Evolutionary conservation across 2,888 invertebrate genomes (phyloP).

Genomic region (Falcaria lacertinaria): DNA sequence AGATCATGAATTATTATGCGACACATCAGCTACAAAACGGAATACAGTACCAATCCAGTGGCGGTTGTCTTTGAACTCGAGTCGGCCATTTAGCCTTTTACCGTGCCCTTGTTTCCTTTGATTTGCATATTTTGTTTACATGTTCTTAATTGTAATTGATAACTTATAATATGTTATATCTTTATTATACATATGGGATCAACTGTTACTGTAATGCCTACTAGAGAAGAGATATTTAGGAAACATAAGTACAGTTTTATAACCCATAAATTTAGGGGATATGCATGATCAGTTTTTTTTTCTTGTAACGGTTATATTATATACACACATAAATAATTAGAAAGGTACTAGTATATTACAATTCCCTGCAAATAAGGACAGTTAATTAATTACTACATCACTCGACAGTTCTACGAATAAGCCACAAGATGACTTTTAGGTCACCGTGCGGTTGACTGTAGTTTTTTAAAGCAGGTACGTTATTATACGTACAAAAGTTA

Average conservation of each 20-base stretch:
- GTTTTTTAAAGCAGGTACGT: not conserved
- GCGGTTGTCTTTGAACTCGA: constrained; percentile 46
- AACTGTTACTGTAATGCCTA: too few relatives aligned
- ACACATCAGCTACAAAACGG: constrained; percentile 63
- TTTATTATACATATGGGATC: too few relatives aligned
- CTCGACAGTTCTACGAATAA: not conserved
- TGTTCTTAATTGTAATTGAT: too few relatives aligned
- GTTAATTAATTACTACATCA: not conserved
- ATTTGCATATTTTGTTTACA: too few relatives aligned
- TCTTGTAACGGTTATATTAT: too few relatives aligned
- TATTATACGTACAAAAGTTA: not conserved
- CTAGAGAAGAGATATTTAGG: too few relatives aligned
- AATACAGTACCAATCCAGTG: constrained; percentile 51
- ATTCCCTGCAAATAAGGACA: not conserved
- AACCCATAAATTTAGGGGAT: too few relatives aligned
- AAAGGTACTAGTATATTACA: too few relatives aligned
- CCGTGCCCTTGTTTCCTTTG: not conserved
- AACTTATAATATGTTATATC: too few relatives aligned
- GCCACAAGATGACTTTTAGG: not conserved
- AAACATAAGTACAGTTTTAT: too few relatives aligned
- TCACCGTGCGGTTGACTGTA: not conserved
- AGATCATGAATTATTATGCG: constrained; percentile 55
- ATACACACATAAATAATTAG: too few relatives aligned
- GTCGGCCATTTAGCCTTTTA: constrained; percentile 34
- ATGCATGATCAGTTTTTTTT: too few relatives aligned